Percentiles rank a stretch among this genome's conserved stretches.
Evolutionary conservation across 2,888 invertebrate species (phyloP).

Genomic region (Brenthis hecate): DNA sequence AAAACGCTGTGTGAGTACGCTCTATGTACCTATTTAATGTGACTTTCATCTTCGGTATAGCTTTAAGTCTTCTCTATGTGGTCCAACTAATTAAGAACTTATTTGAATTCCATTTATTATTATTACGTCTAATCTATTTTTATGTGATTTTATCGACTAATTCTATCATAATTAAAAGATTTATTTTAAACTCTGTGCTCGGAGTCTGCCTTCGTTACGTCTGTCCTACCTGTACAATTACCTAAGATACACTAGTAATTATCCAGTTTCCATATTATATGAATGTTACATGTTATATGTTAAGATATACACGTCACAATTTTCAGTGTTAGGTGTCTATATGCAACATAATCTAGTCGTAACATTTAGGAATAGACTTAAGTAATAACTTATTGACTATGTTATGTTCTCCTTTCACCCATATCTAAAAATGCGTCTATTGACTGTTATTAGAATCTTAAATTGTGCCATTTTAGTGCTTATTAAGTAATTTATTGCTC

Average conservation of each 20-base stretch:
- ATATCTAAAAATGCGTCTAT: neutral
- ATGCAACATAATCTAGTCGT: slow-evolving; percentile 34
- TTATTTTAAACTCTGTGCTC: neutral
- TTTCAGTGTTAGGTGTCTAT: slow-evolving; percentile 33
- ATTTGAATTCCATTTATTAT: slow-evolving; percentile 38
- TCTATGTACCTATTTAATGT: slow-evolving; percentile 37
- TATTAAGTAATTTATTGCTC: slow-evolving; percentile 12
- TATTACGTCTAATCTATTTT: slow-evolving; percentile 7
- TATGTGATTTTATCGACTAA: slow-evolving; percentile 13
- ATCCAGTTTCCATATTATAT: neutral
- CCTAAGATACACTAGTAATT: too few species aligned
- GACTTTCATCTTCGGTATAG: slow-evolving; percentile 31
- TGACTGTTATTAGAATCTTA: neutral
- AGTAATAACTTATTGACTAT: slow-evolving; percentile 12
- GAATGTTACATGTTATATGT: neutral
- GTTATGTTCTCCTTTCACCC: neutral
- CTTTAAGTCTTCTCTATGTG: slow-evolving; percentile 51
- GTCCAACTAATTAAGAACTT: slow-evolving; percentile 57
- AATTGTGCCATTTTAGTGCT: slow-evolving; percentile 30
- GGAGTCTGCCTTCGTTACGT: neutral
- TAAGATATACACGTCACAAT: slow-evolving; percentile 9
- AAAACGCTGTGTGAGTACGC: slow-evolving; percentile 19
- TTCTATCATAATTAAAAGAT: neutral
- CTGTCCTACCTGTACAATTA: too few species aligned
- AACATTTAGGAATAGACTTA: slow-evolving; percentile 15